These are phyloP conservation scores for Labeo rohita DNA, from an alignment of 2,113 vertebrate species.

Conservation along the genomic window DNA sequence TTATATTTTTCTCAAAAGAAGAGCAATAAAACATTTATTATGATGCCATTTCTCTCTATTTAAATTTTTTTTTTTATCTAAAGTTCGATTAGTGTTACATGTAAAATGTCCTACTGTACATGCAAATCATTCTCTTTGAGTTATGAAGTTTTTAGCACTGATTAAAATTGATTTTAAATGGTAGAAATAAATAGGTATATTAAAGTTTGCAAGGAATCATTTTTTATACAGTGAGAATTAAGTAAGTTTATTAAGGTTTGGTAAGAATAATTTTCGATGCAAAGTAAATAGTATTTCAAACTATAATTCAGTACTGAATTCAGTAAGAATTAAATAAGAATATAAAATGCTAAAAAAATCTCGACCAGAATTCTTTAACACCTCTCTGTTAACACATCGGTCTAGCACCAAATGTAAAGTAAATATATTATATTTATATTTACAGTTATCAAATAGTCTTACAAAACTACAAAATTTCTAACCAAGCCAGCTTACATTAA, in stretches of 20 bases:
- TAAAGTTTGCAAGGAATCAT: neutral
- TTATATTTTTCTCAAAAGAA: constrained; percentile 49
- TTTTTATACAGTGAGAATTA: neutral
- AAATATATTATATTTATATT: neutral
- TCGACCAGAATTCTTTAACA: neutral
- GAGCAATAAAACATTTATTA: constrained; percentile 59
- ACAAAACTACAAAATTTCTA: neutral
- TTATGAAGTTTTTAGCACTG: no score
- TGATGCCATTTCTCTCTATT: neutral
- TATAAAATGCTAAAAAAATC: neutral
- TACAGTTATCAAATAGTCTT: neutral
- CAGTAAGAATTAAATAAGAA: neutral
- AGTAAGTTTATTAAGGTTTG: neutral
- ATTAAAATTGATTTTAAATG: constrained; percentile 30
- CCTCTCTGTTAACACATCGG: neutral
- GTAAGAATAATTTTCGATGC: neutral
- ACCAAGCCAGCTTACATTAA: neutral
- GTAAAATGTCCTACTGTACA: neutral
- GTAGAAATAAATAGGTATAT: neutral
- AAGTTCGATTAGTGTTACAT: neutral
- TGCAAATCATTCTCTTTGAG: neutral
- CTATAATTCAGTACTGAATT: neutral
- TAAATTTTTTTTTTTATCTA: neutral
- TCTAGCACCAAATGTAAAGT: neutral
- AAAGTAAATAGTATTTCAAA: neutral